A percentile compares a stretch with the other conserved stretches of the same genome.
Conservation (phyloP, 2,888 invertebrate species). For the Lapara coniferarum region DNA sequence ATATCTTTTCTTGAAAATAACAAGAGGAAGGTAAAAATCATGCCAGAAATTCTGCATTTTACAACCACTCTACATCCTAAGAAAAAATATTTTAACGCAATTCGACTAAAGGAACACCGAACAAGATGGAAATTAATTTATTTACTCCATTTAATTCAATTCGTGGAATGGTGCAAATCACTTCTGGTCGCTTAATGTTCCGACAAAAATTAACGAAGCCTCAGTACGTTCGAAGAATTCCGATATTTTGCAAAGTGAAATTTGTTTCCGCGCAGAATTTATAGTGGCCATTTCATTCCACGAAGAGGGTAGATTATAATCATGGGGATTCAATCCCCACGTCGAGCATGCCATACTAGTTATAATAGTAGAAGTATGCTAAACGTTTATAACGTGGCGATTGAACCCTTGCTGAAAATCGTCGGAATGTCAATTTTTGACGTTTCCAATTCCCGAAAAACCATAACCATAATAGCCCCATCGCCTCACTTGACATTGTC, state of each 20-base stretch:
- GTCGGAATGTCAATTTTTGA: too few species aligned
- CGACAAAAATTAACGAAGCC: constrained; percentile 22
- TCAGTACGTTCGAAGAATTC: constrained; percentile 18
- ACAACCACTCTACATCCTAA: constrained; percentile 26
- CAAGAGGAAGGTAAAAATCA: not conserved
- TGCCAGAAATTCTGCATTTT: not conserved
- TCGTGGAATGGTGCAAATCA: constrained; percentile 41
- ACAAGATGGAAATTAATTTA: constrained; percentile 50
- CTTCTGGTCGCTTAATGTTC: constrained; percentile 38
- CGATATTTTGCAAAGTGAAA: constrained; percentile 1
- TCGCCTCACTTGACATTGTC: too few species aligned
- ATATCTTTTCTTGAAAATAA: not conserved
- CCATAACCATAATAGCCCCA: too few species aligned
- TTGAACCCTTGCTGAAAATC: too few species aligned
- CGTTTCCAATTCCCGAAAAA: too few species aligned
- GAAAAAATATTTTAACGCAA: constrained; percentile 48
- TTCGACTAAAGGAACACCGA: constrained; percentile 41
- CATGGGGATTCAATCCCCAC: too few species aligned
- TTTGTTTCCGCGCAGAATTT: not conserved
- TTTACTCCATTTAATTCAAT: constrained; percentile 51
- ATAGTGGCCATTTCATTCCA: not conserved
- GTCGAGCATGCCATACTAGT: too few species aligned
- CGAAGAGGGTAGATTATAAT: not conserved
- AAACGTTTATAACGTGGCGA: too few species aligned
- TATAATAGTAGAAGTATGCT: too few species aligned